These are phyloP conservation scores for Uria aalge DNA, from an alignment of 2,113 vertebrate species.

Conservation along the genomic window DNA sequence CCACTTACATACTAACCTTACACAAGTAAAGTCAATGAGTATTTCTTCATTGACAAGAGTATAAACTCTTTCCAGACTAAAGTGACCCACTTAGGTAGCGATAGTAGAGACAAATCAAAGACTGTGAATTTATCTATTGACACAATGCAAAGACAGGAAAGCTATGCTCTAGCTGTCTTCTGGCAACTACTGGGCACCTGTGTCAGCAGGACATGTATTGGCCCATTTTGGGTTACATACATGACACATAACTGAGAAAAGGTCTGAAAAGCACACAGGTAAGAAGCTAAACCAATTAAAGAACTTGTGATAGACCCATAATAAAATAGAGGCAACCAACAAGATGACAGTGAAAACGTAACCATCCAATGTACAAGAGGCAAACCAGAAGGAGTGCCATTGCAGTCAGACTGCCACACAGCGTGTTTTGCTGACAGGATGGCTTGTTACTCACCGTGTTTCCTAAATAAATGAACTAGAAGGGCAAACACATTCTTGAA, in stretches of 20 bases:
- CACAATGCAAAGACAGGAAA: neutral
- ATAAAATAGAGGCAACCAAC: neutral
- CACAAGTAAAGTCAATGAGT: neutral
- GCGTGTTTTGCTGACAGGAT: neutral
- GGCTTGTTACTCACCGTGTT: neutral
- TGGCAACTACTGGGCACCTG: rapidly evolving
- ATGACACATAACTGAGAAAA: neutral
- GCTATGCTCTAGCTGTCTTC: neutral
- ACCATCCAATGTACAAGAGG: neutral
- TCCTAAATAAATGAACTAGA: neutral
- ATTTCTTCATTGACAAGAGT: neutral
- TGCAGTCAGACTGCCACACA: neutral
- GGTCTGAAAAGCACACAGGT: neutral
- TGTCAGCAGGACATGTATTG: neutral
- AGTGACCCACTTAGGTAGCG: rapidly evolving
- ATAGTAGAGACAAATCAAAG: neutral
- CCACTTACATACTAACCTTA: neutral
- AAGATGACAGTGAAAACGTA: rapidly evolving
- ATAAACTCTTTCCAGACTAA: neutral
- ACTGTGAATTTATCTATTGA: neutral
- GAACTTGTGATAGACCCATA: neutral
- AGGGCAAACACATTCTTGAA: neutral
- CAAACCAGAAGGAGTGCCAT: neutral
- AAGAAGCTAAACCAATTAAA: neutral
- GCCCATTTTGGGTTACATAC: neutral